Conservation (phyloP, 2,113 vertebrate species). For the Festucalex cinctus region DNA sequence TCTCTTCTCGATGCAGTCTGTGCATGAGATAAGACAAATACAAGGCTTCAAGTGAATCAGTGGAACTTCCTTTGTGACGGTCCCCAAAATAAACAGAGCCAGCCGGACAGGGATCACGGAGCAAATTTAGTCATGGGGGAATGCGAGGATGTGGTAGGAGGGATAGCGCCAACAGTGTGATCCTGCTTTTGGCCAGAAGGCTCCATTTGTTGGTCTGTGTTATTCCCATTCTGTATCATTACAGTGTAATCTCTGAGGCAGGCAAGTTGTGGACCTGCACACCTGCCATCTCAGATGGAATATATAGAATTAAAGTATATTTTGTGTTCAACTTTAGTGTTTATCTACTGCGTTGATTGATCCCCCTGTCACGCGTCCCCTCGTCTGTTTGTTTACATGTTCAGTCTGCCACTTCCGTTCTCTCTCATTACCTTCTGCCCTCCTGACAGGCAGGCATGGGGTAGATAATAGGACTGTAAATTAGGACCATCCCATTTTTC, state of each 20-base stretch:
- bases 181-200: constrained; percentile 36
- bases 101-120: constrained; percentile 53
- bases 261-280: constrained; percentile 48
- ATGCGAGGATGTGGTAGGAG: constrained; percentile 37
- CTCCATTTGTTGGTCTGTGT: constrained; percentile 47
- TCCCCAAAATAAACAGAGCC: constrained; percentile 57
- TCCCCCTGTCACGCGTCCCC: constrained; percentile 23
- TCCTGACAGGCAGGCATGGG: constrained; percentile 45
- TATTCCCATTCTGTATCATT: constrained; percentile 69
- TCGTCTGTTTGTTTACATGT: constrained; percentile 11
- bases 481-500: constrained; percentile 40
- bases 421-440: constrained; percentile 21
- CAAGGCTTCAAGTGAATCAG: constrained; percentile 25
- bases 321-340: constrained; percentile 24
- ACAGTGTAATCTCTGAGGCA: constrained; percentile 65
- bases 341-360: constrained; percentile 40
- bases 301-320: constrained; percentile 58
- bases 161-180: constrained; percentile 28
- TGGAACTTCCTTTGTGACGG: constrained; percentile 45
- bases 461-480: constrained; percentile 65
- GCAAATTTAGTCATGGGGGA: constrained; percentile 59
- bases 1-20: constrained; percentile 29
- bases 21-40: constrained; percentile 39
- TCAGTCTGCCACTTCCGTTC: constrained; percentile 4
- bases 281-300: constrained; percentile 72